Base-by-base conservation (phyloP, 2,113 vertebrate genomes). In the Etheostoma spectabile region DNA sequence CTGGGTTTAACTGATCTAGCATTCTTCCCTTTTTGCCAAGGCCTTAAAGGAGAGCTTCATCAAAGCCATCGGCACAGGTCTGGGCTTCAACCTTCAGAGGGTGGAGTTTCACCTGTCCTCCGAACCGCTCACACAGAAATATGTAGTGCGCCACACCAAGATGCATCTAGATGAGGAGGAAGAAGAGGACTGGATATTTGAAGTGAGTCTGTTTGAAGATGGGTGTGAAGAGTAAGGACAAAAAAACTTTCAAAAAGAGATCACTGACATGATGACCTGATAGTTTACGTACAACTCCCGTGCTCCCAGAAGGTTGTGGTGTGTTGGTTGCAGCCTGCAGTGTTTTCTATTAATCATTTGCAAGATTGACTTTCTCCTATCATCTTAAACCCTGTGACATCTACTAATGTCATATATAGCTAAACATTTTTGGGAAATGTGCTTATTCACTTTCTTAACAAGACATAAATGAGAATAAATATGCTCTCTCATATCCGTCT, bases 21-120 rank as follows among this genome's bases (percentile, higher is more conserved):
- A 67, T 73, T 60, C n/a, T 64, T 4, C 53, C 5, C 82, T 48
- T 55, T 53, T 80, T 22, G 55, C 86, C 27, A 86, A 99, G 98
- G 94, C 98, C 24, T 86, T 99, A 80, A 99, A 99, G 81, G 98
- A 99, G 94, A 99, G 98, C 93, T 99, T 97, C 90, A 97, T 99
- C 90, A 99, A 99, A 90, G 98, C 98, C 55, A 88, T 98, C 60
- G 98, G 98, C 78, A 95, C 97, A 11, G 98, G 98, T 77, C 93
- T 99, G 77, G 96, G 96, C 79, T 99, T 99, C 90, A 95, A 97
- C 81, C 96, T 99, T 75, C 98, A 98, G 77, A 95, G 98, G 83
- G 95, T 94, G 88, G 97, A 98, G 93, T 99, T 99, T 92, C 94
- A 96, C 89, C 94, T 97, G 24, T 93, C 95, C 0, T 93, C 97